Percentiles rank a stretch among this genome's conserved stretches.
Conservation (phyloP, 2,113 vertebrate species). For the Calypte anna region DNA sequence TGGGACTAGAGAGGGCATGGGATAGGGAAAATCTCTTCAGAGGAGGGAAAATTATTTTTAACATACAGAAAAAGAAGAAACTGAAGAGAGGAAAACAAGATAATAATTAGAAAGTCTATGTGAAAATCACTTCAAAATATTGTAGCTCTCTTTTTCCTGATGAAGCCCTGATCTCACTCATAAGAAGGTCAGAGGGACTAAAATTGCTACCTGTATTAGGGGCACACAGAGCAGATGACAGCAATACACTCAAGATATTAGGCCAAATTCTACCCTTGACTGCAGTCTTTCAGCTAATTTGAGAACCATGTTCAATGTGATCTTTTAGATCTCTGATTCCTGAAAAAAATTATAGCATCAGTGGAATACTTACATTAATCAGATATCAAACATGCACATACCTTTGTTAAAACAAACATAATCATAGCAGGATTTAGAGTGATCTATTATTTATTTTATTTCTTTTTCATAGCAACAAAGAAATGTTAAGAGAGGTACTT, state of each 20-base stretch:
- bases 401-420: background rate
- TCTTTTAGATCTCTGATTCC: background rate
- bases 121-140: background rate
- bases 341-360: background rate
- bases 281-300: background rate
- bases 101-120: background rate
- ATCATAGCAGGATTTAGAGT: background rate
- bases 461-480: background rate
- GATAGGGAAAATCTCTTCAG: conserved; percentile 37
- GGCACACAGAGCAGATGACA: background rate
- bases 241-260: background rate
- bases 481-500: background rate
- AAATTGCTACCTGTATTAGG: background rate
- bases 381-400: background rate
- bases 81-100: background rate
- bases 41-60: conserved; percentile 30
- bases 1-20: conserved; percentile 59
- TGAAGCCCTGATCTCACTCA: background rate
- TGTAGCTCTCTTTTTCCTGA: background rate
- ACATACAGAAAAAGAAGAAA: background rate
- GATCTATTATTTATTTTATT: too few species aligned
- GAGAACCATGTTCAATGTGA: background rate
- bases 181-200: background rate
- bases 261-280: background rate
- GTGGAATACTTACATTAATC: background rate